Evolutionary conservation across 2,797 vertebrate species (phyloP), one percentile per base, ranked within the genome.

Genomic region (Microchirus variegatus): DNA sequence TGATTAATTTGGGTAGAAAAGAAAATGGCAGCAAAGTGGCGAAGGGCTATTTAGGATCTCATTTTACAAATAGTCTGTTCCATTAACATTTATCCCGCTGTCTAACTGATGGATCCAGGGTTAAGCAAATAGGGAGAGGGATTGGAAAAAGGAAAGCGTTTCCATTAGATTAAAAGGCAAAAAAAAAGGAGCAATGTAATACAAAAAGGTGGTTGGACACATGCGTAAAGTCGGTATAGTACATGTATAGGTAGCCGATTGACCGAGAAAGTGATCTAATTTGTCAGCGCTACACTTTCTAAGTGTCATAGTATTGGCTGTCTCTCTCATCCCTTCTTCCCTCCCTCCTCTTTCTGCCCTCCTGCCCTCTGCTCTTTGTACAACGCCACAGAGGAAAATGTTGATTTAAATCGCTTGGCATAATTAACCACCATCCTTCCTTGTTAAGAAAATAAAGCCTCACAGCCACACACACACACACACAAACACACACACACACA

Each of bases 371-470:
- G 44, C 45, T 77, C 63, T 72, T 74, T 77, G 70, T 81, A 67
- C 63, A 60, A 59, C 67, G 67, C 62, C 63, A 45, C 71, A 59
- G 69, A 76, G 70, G 63, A 78, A 78, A 84, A 75, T 67, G 75
- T 74, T 74, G 76, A 67, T 78, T 81, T 72, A 68, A 84, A 83
- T 85, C 71, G 73, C 57, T 35, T 17, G 67, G 18, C 70, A 63
- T 82, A 77, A 84, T 85, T 81, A 83, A 89, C 86, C 75, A 63
- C 60, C 70, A 58, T 60, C 73, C 65, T 61, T 69, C 58, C 73
- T 79, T 68, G 64, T 87, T 87, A 82, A 79, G 76, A 81, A 80
- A 76, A 80, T 72, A 79, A 83, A 83, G 65, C 72, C 72, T 78
- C 53, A 59, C 61, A 73, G 63, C 64, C 58, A 63, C 64, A 18